Evolutionary conservation across 2,113 vertebrate genomes (phyloP), one percentile per base, ranked within the genome.

Genomic region (Osmerus eperlanus): DNA sequence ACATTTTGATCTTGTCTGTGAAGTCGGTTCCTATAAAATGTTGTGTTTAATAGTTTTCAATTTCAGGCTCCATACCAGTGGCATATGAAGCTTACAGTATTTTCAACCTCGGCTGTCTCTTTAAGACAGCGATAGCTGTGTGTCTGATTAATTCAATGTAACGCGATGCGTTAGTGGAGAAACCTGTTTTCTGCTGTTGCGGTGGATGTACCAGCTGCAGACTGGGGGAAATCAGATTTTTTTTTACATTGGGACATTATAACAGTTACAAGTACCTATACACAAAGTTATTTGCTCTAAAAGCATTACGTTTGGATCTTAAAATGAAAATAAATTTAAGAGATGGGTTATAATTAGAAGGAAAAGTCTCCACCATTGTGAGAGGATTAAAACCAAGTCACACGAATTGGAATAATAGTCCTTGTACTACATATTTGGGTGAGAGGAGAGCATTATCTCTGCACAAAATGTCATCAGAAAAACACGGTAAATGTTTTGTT

Each of bases 401-500:
- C 71, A 76, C 71, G 81, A 65, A 74, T 59, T 69, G 56, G 19
- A 75, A 74, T 18, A 70, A 59, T 23, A 51, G 21, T 62, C 3
- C 36, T 73, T 51, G 21, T 58, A 65, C 59, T 56, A 15, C 65
- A 76, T 41, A 76, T 19, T 65, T 14, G 18, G 14, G 77, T 73
- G 72, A 72, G 68, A 75, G 77, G 63, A 82, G 78, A 19, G 70
- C 23, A 65, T 41, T 53, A 56, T 28, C 65, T 78, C 70, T 71
- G 52, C 76, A 69, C 84, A 80, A 70, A 32, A 93, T 93, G 92
- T 91, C 92, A 74, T 89, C 91, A 63, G 91, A 89, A 76, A 93
- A 93, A 86, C 91, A 92, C 90, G 91, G 92, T 93, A 84, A 89
- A 87, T 5, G 32, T 54, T 65, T 80, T 71, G 21, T 47, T 60